These are phyloP conservation scores for Diabrotica undecimpunctata DNA, from an alignment of 1,140 invertebrate genomes.

Conservation along the genomic window DNA sequence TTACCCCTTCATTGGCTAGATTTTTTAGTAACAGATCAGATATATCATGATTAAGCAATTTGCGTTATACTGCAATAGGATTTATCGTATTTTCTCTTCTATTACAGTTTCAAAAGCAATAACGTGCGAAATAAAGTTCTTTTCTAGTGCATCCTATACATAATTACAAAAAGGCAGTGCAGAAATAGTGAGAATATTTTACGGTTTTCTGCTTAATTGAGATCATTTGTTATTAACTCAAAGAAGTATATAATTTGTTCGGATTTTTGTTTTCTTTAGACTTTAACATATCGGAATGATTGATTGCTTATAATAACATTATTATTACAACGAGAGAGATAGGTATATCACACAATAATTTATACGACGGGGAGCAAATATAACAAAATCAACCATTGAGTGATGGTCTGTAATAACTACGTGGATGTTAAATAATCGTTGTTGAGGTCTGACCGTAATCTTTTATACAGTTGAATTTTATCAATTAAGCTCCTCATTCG, in stretches of 20 bases:
- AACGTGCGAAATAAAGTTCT: too few relatives aligned
- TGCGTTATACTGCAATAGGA: too few relatives aligned
- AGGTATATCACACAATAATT: conserved; percentile 12
- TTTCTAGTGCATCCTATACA: too few relatives aligned
- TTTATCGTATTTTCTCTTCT: too few relatives aligned
- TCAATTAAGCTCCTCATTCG: conserved; percentile 36
- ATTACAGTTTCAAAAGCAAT: too few relatives aligned
- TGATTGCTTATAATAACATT: conserved; percentile 15
- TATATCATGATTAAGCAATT: too few relatives aligned
- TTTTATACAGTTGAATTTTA: conserved; percentile 39
- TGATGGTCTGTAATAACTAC: conserved; percentile 35
- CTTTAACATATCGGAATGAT: conserved; percentile 6
- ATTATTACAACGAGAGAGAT: conserved; percentile 9
- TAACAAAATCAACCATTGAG: conserved; percentile 33
- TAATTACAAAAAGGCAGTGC: too few relatives aligned
- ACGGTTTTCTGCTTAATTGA: neutral
- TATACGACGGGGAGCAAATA: conserved; percentile 22
- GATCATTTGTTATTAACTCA: neutral
- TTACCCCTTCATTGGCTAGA: too few relatives aligned
- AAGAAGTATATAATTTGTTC: conserved; percentile 1
- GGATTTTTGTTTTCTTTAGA: neutral
- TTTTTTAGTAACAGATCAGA: too few relatives aligned
- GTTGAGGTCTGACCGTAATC: conserved; percentile 29
- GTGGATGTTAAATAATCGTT: conserved; percentile 30
- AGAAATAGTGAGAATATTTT: neutral